These are phyloP conservation scores for Drosophila anomelani DNA, from an alignment of 2,888 invertebrate species.

Conservation along the genomic window DNA sequence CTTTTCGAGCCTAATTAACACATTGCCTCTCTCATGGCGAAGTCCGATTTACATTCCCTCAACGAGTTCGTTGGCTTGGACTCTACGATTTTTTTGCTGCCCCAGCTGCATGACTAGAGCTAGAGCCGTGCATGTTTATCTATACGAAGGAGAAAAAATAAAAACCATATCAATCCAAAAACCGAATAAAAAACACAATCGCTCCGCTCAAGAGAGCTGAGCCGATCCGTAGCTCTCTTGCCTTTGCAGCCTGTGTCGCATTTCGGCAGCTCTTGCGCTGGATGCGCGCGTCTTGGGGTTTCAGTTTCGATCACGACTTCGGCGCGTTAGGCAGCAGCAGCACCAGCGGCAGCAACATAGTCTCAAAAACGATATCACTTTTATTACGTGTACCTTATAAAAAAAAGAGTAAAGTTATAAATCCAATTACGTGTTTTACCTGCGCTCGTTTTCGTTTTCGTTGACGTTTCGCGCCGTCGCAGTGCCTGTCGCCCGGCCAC, in stretches of 20 bases:
- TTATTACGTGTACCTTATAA: slow-evolving; percentile 38
- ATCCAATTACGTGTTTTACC: slow-evolving; percentile 68
- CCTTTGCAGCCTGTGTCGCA: slow-evolving; percentile 43
- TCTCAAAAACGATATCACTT: slow-evolving; percentile 30
- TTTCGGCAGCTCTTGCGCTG: slow-evolving; percentile 57
- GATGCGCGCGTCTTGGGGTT: slow-evolving; percentile 57
- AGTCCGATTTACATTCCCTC: slow-evolving; percentile 21
- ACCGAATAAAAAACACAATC: slow-evolving; percentile 34
- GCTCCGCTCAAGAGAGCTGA: slow-evolving; percentile 14
- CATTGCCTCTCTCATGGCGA: background rate
- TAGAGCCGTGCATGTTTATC: slow-evolving; percentile 40
- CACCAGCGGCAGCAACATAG: slow-evolving; percentile 11
- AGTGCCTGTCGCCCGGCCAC: slow-evolving; percentile 24
- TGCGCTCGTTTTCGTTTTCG: slow-evolving; percentile 28
- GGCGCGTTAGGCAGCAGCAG: slow-evolving; percentile 67
- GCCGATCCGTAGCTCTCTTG: slow-evolving; percentile 11
- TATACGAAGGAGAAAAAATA: slow-evolving; percentile 17
- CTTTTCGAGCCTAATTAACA: slow-evolving; percentile 10
- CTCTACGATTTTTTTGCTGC: slow-evolving; percentile 21
- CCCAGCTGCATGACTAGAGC: slow-evolving; percentile 29
- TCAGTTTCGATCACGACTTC: slow-evolving; percentile 81
- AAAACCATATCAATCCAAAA: slow-evolving; percentile 19
- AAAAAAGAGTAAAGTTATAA: slow-evolving; percentile 51
- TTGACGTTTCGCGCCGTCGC: slow-evolving; percentile 23
- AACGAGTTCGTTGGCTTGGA: slow-evolving; percentile 41